A percentile compares a stretch with the other conserved stretches of the same genome.
phyloP scores from a whole-genome alignment of 2,797 vertebrate species.

The Gymnothorax reevesii region DNA sequence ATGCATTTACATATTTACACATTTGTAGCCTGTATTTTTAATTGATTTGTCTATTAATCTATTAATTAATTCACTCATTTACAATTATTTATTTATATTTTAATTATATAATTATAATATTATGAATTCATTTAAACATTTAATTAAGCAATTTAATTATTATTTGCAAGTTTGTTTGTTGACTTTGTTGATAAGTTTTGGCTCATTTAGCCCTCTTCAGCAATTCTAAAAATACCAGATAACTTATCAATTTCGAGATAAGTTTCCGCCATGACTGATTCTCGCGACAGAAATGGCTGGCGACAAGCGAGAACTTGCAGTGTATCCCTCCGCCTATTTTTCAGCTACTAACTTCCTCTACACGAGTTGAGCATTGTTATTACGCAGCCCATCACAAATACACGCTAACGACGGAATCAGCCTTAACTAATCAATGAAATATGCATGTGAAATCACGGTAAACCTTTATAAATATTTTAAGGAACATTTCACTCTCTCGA shows the following conservation, averaged over 20 bases:
- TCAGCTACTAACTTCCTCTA: constrained; percentile 40
- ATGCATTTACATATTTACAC: too few species aligned
- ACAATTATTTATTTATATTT: too few species aligned
- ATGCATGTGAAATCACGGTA: not conserved
- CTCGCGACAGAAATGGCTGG: constrained; percentile 33
- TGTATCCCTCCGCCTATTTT: constrained; percentile 58
- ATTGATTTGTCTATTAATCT: too few species aligned
- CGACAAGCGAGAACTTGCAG: constrained; percentile 20
- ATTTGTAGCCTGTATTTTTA: too few species aligned
- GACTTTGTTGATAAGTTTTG: too few species aligned
- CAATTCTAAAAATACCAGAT: not conserved
- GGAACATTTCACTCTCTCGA: constrained; percentile 22
- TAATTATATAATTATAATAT: too few species aligned
- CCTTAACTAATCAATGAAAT: not conserved
- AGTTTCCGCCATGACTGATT: constrained; percentile 16
- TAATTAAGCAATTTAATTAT: too few species aligned
- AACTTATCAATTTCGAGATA: not conserved
- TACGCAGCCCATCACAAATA: not conserved
- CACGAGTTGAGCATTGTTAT: constrained; percentile 20
- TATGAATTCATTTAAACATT: too few species aligned
- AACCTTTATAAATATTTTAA: not conserved
- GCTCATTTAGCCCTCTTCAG: not conserved
- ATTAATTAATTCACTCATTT: too few species aligned
- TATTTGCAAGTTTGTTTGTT: too few species aligned
- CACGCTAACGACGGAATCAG: not conserved